Percentiles rank a stretch among this genome's conserved stretches.
Conservation (phyloP, 2,113 vertebrate genomes). For the Chascanopsetta lugubris region DNA sequence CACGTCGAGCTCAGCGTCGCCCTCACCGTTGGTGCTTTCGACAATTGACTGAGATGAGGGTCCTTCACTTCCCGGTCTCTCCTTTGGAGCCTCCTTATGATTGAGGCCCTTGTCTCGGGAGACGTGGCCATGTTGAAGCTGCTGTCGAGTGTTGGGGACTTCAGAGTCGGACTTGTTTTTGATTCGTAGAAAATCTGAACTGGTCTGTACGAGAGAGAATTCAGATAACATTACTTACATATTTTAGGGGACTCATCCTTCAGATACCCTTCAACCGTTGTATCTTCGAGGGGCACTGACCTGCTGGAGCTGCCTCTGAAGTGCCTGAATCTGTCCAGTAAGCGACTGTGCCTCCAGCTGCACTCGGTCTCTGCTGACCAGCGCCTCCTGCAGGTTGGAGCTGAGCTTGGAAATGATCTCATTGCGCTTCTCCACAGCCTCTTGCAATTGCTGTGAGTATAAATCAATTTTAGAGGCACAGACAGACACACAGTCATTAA, state of each 20-base stretch:
- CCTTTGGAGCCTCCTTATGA: constrained; percentile 60
- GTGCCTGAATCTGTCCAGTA: constrained; percentile 77
- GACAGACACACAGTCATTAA: background rate
- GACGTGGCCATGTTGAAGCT: constrained; percentile 39
- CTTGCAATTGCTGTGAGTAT: constrained; percentile 77
- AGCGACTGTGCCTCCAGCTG: constrained; percentile 80
- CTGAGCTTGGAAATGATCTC: constrained; percentile 83
- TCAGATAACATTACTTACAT: background rate
- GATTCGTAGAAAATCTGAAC: constrained; percentile 74
- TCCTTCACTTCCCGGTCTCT: constrained; percentile 53
- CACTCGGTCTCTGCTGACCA: constrained; percentile 77
- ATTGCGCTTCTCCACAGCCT: constrained; percentile 83
- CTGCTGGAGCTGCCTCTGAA: constrained; percentile 86
- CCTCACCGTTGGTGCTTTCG: constrained; percentile 49
- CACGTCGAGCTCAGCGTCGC: constrained; percentile 17
- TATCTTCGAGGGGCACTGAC: constrained; percentile 59
- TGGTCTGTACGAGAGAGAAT: constrained; percentile 72
- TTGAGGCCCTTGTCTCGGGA: constrained; percentile 64
- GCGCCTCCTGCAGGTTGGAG: constrained; percentile 80
- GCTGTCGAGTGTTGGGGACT: constrained; percentile 46
- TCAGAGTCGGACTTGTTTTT: constrained; percentile 70
- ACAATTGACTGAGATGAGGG: constrained; percentile 9
- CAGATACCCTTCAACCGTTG: background rate
- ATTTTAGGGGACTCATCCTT: background rate
- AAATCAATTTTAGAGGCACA: background rate